Evolutionary conservation across 2,888 invertebrate genomes (phyloP).

Genomic region (Cynaeus angustus): DNA sequence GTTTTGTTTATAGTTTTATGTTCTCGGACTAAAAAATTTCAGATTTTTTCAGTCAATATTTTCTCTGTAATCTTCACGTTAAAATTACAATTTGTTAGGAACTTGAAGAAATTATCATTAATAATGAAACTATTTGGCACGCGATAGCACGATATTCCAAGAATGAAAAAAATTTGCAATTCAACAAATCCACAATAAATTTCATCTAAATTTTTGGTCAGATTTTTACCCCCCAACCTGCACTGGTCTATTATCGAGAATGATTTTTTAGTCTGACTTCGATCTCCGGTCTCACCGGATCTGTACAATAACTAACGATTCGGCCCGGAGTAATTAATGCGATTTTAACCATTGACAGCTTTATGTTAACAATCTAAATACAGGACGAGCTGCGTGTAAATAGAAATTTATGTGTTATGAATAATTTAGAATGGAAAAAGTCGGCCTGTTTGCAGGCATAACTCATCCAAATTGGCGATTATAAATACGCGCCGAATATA

Average conservation of each 20-base stretch:
- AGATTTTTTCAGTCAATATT: no score
- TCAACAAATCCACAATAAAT: no score
- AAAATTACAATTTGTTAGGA: no score
- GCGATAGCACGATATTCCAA: no score
- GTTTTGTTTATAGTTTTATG: no score
- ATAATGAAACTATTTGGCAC: no score
- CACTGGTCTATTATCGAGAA: neutral
- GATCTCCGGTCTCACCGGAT: slow-evolving; percentile 28
- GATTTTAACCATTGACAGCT: slow-evolving; percentile 68
- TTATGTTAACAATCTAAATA: slow-evolving; percentile 69
- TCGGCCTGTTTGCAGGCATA: slow-evolving; percentile 65
- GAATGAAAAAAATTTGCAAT: no score
- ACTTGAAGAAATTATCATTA: no score
- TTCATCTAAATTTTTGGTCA: neutral
- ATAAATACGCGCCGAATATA: slow-evolving; percentile 66
- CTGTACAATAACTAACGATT: slow-evolving; percentile 56
- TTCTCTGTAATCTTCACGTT: no score
- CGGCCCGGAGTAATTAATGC: slow-evolving; percentile 64
- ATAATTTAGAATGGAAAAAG: slow-evolving; percentile 66
- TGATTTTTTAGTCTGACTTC: slow-evolving; percentile 24
- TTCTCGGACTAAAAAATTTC: no score
- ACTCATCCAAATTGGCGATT: slow-evolving; percentile 69
- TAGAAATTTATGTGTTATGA: slow-evolving; percentile 69
- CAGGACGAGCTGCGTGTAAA: slow-evolving; percentile 65
- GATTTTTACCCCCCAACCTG: neutral